Conservation (phyloP, 1,140 invertebrate species). For the Heliconius hermathena region DNA sequence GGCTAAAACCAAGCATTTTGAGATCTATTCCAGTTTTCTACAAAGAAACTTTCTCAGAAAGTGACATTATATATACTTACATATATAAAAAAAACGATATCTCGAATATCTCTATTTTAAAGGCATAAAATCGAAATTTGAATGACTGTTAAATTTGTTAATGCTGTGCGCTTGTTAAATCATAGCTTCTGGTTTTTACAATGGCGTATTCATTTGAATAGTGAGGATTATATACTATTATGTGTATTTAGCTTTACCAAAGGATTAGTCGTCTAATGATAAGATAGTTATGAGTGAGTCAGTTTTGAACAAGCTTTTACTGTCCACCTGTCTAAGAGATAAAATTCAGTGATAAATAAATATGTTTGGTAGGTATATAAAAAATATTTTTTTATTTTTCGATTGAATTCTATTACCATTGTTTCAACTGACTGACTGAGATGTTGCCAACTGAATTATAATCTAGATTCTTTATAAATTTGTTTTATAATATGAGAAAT, state of each 20-base stretch:
- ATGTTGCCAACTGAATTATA: too few species aligned
- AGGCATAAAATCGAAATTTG: conserved; percentile 38
- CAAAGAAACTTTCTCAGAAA: conserved; percentile 59
- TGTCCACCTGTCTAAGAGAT: conserved; percentile 13
- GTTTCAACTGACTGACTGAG: too few species aligned
- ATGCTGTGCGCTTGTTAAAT: conserved; percentile 23
- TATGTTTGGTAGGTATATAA: not conserved
- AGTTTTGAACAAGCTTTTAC: conserved; percentile 21
- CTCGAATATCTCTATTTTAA: conserved; percentile 28
- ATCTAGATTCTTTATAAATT: too few species aligned
- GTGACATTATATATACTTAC: conserved; percentile 27
- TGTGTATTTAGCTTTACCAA: conserved; percentile 50
- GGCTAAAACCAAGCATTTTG: conserved; percentile 43
- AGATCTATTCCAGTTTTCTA: conserved; percentile 55
- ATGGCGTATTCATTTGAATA: conserved; percentile 57
- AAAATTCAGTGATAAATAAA: not conserved
- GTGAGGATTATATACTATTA: conserved; percentile 63
- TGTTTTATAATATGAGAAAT: too few species aligned
- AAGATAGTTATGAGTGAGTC: conserved; percentile 55
- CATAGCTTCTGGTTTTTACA: conserved; percentile 54
- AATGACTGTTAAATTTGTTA: conserved; percentile 1
- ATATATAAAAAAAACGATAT: conserved; percentile 27
- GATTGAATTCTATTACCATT: not conserved
- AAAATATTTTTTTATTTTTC: not conserved
- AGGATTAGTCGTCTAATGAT: conserved; percentile 62